Evolutionary conservation across 2,888 invertebrate genomes (phyloP), one percentile per base, ranked within the genome.

Genomic region (Lasioglossum oenotherae): DNA sequence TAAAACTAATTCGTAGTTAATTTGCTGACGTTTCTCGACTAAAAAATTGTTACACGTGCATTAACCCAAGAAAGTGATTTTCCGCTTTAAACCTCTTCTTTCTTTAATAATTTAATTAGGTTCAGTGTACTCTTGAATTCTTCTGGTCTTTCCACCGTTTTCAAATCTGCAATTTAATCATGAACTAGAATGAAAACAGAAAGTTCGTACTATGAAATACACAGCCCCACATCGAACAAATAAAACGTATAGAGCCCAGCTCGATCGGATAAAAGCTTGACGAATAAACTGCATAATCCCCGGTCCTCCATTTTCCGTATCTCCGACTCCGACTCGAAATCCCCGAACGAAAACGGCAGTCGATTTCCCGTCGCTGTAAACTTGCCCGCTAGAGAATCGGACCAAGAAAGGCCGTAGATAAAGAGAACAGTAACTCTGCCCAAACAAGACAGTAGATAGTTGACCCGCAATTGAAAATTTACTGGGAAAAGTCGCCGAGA

Each of bases 221-320:
- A 16, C 12, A 27, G 60, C 14, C 27, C 14, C 27, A 4, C 14
- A 27, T n/a, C 60, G 60, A 5, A 27, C 27, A 60, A 60, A 60
- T 60, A 60, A 60, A 60, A 27, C 60, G 19, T 35, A 31, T 8
- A 67, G 31, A 31, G 19, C 8, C 8, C 19, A 0, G 35, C 16
- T 67, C 35, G 67, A 67, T 67, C 67, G 3, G 67, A 67, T 35
- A 67, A 35, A 67, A 67, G 67, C 67, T 35, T 67, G 67, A 67
- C 67, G 67, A 67, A 35, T 35, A 31, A 67, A 67, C 67, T 67
- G 31, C 67, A 19, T 67, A 67, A 67, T 67, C 67, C 67, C 16
- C 67, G 60, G 14, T 14, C 27, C 60, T 60, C 60, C 5, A 60
- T 60, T 60, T 60, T 27, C 60, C 60, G 60, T 60, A 60, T 60